phyloP scores from a whole-genome alignment of 1,140 invertebrate species.

The Drosophila ambigua region DNA sequence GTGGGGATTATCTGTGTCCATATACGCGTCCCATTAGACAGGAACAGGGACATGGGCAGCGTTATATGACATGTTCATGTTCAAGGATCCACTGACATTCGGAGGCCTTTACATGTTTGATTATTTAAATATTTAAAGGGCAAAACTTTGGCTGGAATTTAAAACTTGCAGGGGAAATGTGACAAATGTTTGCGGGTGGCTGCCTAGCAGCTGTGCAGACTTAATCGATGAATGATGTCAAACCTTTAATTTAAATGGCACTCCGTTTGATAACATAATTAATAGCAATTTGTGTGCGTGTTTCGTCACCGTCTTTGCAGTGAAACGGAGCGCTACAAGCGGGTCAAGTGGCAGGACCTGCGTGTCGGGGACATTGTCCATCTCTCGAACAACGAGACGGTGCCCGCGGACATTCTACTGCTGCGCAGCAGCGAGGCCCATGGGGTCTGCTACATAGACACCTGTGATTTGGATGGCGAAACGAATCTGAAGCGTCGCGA shows the following conservation, averaged over 20 bases:
- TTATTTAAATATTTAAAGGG: too few species aligned
- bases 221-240: too few species aligned
- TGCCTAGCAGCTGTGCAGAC: too few species aligned
- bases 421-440: constrained; percentile 95
- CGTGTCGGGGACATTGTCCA: constrained; percentile 97
- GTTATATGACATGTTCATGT: too few species aligned
- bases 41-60: too few species aligned
- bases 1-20: background rate
- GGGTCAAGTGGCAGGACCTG: constrained; percentile 95
- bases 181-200: too few species aligned
- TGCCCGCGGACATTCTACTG: constrained; percentile 97
- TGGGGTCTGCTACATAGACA: constrained; percentile 98
- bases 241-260: background rate
- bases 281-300: background rate
- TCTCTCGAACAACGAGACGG: constrained; percentile 97
- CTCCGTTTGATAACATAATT: constrained; percentile 1
- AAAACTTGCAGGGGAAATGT: too few species aligned
- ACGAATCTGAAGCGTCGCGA: constrained; percentile 99
- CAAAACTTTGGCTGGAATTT: too few species aligned
- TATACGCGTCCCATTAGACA: too few species aligned
- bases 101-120: too few species aligned
- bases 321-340: constrained; percentile 92
- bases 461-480: constrained; percentile 99
- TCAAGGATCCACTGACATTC: too few species aligned
- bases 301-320: constrained; percentile 84